phyloP scores from a whole-genome alignment of 2,888 invertebrate species.

The Eupsilia transversa region DNA sequence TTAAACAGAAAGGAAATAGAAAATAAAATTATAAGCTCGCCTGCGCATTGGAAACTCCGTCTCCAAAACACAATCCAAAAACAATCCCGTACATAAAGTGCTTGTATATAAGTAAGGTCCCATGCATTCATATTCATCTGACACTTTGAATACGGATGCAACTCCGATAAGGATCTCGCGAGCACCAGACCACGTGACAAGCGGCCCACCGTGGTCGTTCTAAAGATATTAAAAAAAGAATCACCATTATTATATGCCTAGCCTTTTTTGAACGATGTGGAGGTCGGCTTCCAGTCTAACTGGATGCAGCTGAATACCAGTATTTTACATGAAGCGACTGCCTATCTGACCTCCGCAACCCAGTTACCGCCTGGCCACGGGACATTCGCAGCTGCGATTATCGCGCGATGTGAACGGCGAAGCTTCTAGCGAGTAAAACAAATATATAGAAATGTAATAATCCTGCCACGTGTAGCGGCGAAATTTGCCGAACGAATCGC shows the following conservation, averaged over 20 bases:
- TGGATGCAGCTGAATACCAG: not conserved
- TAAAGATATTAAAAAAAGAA: conserved; percentile 45
- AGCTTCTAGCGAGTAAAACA: no score
- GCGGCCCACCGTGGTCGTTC: conserved; percentile 82
- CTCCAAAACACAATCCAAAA: conserved; percentile 74
- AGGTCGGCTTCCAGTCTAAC: not conserved
- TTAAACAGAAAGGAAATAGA: not conserved
- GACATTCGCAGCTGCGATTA: no score
- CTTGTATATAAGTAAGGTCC: conserved; percentile 80
- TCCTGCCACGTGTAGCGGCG: no score
- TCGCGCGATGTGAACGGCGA: no score
- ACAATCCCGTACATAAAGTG: conserved; percentile 74
- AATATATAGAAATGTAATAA: no score
- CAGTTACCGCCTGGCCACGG: no score
- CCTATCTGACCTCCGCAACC: not conserved
- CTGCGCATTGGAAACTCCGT: conserved; percentile 11
- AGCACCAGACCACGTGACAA: conserved; percentile 74
- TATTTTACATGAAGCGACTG: not conserved
- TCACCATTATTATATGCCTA: not conserved
- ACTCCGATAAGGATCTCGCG: conserved; percentile 75
- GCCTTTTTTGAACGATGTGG: not conserved
- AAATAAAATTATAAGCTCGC: conserved; percentile 22
- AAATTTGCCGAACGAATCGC: no score
- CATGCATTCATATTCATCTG: conserved; percentile 62
- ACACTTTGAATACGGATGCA: conserved; percentile 77